Conservation (phyloP, 2,797 vertebrate genomes). For the Rhinophrynus dorsalis region DNA sequence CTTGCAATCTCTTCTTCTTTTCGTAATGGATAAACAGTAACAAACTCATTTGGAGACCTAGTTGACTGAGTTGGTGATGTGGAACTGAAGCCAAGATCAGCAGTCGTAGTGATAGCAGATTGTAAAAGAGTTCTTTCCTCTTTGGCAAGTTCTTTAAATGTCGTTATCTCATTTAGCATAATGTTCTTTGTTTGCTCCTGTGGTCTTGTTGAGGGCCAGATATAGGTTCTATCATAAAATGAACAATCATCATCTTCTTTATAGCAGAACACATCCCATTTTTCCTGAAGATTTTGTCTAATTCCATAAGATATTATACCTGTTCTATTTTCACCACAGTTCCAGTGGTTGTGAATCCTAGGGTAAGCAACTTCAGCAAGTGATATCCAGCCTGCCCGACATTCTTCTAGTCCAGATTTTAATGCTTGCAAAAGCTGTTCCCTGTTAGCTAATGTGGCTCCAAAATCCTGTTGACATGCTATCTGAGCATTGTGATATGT, state of each 20-base stretch:
- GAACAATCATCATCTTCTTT: slow-evolving; percentile 39
- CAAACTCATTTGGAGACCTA: neutral
- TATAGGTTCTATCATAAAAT: neutral
- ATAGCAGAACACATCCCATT: slow-evolving; percentile 53
- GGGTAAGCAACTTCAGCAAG: slow-evolving; percentile 49
- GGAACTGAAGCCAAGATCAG: neutral
- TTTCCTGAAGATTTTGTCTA: slow-evolving; percentile 44
- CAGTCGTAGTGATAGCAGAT: neutral
- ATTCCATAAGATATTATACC: slow-evolving; percentile 53
- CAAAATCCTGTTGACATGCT: slow-evolving; percentile 47
- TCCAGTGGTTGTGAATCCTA: slow-evolving; percentile 48
- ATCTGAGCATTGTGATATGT: slow-evolving; percentile 34
- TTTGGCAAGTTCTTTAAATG: neutral
- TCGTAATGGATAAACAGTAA: too few species aligned
- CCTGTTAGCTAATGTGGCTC: slow-evolving; percentile 38
- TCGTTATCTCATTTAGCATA: neutral
- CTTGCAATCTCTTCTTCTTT: too few species aligned
- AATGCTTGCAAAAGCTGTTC: slow-evolving; percentile 36
- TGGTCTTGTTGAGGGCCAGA: neutral
- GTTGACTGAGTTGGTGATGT: neutral
- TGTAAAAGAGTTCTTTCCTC: neutral
- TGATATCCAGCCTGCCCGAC: slow-evolving; percentile 50
- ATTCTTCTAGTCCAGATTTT: slow-evolving; percentile 46
- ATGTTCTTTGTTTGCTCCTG: too few species aligned
- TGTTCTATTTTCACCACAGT: slow-evolving; percentile 49